Base-by-base conservation (phyloP, 2,113 vertebrate species). In the Hucho hucho region DNA sequence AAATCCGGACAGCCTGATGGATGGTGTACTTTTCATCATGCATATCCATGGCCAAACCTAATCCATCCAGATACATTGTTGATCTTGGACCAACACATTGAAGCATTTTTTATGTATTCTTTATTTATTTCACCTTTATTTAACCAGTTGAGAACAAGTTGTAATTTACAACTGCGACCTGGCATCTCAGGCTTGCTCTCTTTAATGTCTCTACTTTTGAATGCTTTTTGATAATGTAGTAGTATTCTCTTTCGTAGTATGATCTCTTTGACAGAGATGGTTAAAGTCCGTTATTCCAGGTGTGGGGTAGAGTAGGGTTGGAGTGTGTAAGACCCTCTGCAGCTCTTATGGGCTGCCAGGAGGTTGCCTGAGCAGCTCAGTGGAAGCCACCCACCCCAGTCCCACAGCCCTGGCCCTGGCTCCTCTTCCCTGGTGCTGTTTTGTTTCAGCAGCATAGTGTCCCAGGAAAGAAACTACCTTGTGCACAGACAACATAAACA, bases 1-100 rank as follows among this genome's bases (percentile, higher is more conserved):
- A 75, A 20, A 79, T 66, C 75, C 70, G 73, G 2, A 68, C 58
- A 37, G 71, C 73, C 37, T 18, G 16, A 4, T 58, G 66, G 9
- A 64, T 43, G 49, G 56, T 53, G 49, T 53, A n/a, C 24, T 53
- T 70, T 72, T 26, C 13, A 70, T 49, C 20, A 64, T 2, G 53
- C n/a, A 80, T 58, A 29, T 6, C 13, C 32, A 11, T 56, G 28
- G 63, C 69, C 49, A 75, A 80, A 14, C 24, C 46, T 70, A 5
- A 56, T 43, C 70, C 6, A 6, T 69, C 26, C 26, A 46, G 1
- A 72, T 74, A 47, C 47, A 67, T 67, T 20, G 24, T 69, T 29
- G 1, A 46, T 49, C 24, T 47, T 28, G 4, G 47, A 22, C 37
- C n/a, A 18, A 43, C 68, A 76, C n/a, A 68, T 59, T 69, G 66